These are phyloP conservation scores for Muscicapa striata DNA, from an alignment of 2,797 vertebrate genomes.

Conservation along the genomic window DNA sequence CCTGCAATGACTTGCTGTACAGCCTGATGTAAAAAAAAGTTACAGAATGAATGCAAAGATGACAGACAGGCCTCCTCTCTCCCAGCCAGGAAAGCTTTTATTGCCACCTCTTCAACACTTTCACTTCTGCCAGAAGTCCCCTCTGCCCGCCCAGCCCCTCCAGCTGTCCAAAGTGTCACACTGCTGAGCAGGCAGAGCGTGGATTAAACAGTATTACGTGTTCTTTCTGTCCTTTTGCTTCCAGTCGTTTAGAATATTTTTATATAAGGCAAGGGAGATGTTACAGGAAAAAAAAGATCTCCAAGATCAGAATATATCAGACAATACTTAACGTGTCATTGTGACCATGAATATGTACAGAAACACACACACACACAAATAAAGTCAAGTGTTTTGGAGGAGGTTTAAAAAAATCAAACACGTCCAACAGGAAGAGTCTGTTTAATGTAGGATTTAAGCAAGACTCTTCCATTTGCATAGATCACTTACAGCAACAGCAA, in stretches of 20 bases:
- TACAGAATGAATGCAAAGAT: neutral
- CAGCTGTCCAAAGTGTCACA: slow-evolving; percentile 50
- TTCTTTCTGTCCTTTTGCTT: neutral
- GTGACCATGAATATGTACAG: neutral
- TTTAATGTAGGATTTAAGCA: slow-evolving; percentile 25
- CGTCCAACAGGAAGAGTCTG: slow-evolving; percentile 40
- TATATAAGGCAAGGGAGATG: neutral
- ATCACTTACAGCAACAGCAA: slow-evolving; percentile 24
- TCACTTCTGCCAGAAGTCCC: slow-evolving; percentile 21
- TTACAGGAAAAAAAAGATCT: neutral
- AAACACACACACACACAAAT: neutral
- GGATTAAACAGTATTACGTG: slow-evolving; percentile 35
- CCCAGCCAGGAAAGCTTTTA: slow-evolving; percentile 7
- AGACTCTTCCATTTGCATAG: slow-evolving; percentile 47
- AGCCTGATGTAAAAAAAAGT: neutral
- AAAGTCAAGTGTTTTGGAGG: neutral
- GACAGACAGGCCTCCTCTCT: neutral
- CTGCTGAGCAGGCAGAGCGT: slow-evolving; percentile 12
- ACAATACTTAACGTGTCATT: neutral
- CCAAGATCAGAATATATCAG: neutral
- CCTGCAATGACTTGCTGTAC: neutral
- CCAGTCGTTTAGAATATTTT: slow-evolving; percentile 23
- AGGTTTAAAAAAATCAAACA: neutral
- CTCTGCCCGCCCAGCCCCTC: neutral
- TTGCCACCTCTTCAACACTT: slow-evolving; percentile 23